phyloP scores from a whole-genome alignment of 2,888 invertebrate genomes.

The Dichetophora obliterata region DNA sequence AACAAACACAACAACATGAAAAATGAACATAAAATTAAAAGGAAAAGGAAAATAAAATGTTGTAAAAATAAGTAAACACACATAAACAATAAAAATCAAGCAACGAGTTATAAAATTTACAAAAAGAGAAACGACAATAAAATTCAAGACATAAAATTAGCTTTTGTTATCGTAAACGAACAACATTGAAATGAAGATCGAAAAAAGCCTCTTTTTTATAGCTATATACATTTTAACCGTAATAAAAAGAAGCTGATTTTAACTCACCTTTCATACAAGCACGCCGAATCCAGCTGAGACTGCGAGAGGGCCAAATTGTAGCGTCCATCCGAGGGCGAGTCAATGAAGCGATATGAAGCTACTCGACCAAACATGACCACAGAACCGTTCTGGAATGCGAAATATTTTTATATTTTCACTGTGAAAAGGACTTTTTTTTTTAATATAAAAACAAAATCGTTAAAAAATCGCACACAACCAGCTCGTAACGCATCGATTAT shows the following conservation, averaged over 20 bases:
- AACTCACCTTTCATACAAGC: conserved; percentile 85
- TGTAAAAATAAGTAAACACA: conserved; percentile 35
- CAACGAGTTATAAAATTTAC: conserved; percentile 10
- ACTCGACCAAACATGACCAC: conserved; percentile 88
- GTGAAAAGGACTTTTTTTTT: neutral
- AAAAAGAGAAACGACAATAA: conserved; percentile 46
- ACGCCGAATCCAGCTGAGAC: conserved; percentile 80
- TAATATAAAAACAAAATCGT: neutral
- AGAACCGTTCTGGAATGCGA: conserved; percentile 78
- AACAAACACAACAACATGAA: conserved; percentile 51
- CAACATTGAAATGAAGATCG: conserved; percentile 31
- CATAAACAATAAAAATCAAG: conserved; percentile 27
- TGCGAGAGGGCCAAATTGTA: conserved; percentile 83
- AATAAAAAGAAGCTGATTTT: neutral
- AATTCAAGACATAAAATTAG: neutral
- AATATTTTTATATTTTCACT: neutral
- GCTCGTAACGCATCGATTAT: neutral
- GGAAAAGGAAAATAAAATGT: conserved; percentile 44
- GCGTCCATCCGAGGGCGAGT: conserved; percentile 84
- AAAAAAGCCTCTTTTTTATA: neutral
- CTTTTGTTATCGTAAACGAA: neutral
- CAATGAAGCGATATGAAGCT: conserved; percentile 87
- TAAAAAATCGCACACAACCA: conserved; percentile 4
- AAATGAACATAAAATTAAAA: conserved; percentile 52
- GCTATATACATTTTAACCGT: neutral